Evolutionary conservation across 2,888 invertebrate species (phyloP), one percentile per base, ranked within the genome.

Genomic region (Philereme transversata): DNA sequence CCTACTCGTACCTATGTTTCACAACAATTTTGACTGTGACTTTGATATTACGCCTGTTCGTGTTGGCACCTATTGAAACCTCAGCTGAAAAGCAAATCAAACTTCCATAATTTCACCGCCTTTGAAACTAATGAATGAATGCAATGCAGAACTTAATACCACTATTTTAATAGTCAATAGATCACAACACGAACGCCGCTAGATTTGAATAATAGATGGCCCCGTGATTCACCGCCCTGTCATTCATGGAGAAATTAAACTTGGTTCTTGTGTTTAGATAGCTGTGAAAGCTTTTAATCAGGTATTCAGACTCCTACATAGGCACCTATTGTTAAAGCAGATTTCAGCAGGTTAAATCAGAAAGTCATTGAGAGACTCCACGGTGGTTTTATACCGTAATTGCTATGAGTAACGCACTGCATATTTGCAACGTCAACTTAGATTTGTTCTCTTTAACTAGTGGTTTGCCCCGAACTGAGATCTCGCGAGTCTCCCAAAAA

Each of bases 151-250:
- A 52, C 43, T 10, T 54, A 55, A 33, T 50, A 60, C 38, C 36
- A 36, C 45, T 46, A 43, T 57, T 62, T 54, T 57, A 60, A 62
- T 64, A 57, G 60, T 58, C 60, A 65, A 64, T 60, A 68, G 63
- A 68, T 68, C 62, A 70, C 56, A 71, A 74, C 72, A 76, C 74
- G 73, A 61, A 71, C 49, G 41, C 62, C 62, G 49, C 63, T 66
- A 64, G 68, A 84, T 83, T 81, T 83, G 78, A 81, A 84, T 84
- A 78, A 82, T 67, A 58, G 52, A 60, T 44, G 67, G 64, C 53
- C 59, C 57, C 51, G 60, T 66, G 57, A 60, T 60, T 60, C 62
- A 73, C 86, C 83, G 86, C 82, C 79, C 76, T 83, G 72, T 82
- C 77, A 86, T 86, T 82, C 77, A 73, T 73, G 67, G 67, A 54